A percentile compares a stretch with the other conserved stretches of the same genome.
phyloP scores from a whole-genome alignment of 2,888 invertebrate genomes.

The Phymatocera aterrima region DNA sequence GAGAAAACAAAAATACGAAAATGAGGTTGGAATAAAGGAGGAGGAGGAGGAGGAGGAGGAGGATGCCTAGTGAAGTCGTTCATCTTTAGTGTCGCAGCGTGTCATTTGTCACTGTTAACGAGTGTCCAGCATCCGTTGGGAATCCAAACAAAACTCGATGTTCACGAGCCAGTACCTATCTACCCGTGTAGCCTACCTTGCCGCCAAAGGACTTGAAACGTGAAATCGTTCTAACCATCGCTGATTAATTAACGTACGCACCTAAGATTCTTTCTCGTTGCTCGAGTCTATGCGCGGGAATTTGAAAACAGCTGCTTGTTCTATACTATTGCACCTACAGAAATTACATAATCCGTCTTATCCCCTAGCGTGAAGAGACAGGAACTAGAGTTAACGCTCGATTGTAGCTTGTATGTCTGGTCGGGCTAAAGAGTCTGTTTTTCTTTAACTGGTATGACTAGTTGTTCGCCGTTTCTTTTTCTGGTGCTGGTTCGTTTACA shows the following conservation, averaged over 20 bases:
- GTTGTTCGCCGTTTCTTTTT: background rate
- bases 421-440: background rate
- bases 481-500: background rate
- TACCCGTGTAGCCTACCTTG: background rate
- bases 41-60: background rate
- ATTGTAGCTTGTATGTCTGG: background rate
- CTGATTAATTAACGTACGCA: conserved; percentile 42
- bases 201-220: conserved; percentile 38
- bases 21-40: background rate
- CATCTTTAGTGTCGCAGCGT: conserved; percentile 33
- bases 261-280: conserved; percentile 18
- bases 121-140: conserved; percentile 41
- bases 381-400: conserved; percentile 25
- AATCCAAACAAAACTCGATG: conserved; percentile 38
- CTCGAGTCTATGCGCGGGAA: background rate
- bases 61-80: conserved; percentile 22
- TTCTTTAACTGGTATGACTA: background rate
- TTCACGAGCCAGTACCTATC: background rate
- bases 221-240: conserved; percentile 43
- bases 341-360: conserved; percentile 7
- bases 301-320: background rate
- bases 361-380: conserved; percentile 24
- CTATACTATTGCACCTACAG: too few relatives aligned
- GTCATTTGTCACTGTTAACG: conserved; percentile 45
- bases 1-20: background rate